phyloP scores from a whole-genome alignment of 2,113 vertebrate species.

The Chlamydotis undulata region DNA sequence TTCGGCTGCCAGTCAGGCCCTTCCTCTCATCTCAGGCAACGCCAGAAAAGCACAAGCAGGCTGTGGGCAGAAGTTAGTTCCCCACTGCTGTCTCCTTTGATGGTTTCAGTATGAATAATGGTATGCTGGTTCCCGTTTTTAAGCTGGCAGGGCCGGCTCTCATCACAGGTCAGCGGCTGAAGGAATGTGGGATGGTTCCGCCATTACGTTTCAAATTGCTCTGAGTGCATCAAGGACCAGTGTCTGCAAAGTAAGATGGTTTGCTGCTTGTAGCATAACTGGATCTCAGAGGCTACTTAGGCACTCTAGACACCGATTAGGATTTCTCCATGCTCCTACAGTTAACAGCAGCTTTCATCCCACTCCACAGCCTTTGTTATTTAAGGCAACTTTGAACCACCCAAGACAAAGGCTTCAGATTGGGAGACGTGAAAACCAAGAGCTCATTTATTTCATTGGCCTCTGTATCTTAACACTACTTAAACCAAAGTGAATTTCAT shows the following conservation, averaged over 20 bases:
- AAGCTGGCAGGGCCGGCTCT: background rate
- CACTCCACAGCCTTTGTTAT: background rate
- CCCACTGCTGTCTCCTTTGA: background rate
- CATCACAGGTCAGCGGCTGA: background rate
- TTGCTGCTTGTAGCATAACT: background rate
- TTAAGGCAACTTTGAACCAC: background rate
- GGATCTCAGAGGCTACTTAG: background rate
- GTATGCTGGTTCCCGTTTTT: background rate
- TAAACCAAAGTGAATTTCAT: background rate
- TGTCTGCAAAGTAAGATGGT: background rate
- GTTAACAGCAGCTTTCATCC: background rate
- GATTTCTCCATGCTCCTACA: background rate
- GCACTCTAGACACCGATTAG: background rate
- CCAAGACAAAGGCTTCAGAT: background rate
- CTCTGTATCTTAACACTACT: background rate
- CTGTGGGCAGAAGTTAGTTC: constrained; percentile 3
- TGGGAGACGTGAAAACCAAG: background rate
- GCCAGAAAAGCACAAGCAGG: background rate
- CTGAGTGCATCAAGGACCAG: background rate
- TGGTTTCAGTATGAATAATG: constrained; percentile 31
- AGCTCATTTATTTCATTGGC: background rate
- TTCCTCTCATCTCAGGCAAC: background rate
- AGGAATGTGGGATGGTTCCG: background rate
- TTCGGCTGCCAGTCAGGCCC: background rate
- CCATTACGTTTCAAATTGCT: background rate